Evolutionary conservation across 2,797 vertebrate genomes (phyloP).

Genomic region (Myotis planiceps): DNA sequence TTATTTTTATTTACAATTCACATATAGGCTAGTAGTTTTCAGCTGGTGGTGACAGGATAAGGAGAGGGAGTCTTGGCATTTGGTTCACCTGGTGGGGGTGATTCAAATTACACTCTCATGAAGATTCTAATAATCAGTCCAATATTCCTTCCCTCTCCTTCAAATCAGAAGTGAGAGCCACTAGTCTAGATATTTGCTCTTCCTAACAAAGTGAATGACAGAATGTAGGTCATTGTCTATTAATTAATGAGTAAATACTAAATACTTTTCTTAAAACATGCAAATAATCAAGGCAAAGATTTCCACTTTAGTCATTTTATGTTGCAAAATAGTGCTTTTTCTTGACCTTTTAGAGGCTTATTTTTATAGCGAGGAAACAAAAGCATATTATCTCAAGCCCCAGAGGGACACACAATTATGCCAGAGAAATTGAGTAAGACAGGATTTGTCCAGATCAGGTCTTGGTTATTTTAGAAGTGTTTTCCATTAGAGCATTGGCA

Average conservation of each 20-base stretch:
- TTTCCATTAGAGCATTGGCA: slow-evolving; percentile 9
- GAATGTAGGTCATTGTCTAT: background rate
- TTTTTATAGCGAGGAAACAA: slow-evolving; percentile 37
- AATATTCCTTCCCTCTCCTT: rapidly evolving
- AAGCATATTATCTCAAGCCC: background rate
- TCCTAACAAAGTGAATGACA: background rate
- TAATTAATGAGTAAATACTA: background rate
- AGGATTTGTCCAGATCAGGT: background rate
- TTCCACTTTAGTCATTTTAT: background rate
- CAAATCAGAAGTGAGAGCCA: background rate
- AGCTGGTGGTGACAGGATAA: background rate
- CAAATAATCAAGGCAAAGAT: background rate
- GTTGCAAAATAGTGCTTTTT: background rate
- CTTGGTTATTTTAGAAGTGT: slow-evolving; percentile 34
- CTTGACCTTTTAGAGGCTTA: slow-evolving; percentile 27
- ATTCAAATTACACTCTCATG: background rate
- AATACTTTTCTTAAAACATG: background rate
- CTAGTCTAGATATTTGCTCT: background rate
- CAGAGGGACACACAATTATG: background rate
- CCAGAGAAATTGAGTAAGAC: slow-evolving; percentile 6
- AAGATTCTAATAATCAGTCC: background rate
- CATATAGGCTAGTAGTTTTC: background rate
- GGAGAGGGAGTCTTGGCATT: background rate
- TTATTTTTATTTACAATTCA: background rate
- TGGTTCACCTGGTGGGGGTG: background rate